Base-by-base conservation (phyloP, 1,140 invertebrate species). In the Pseudomyrmex sp. region DNA sequence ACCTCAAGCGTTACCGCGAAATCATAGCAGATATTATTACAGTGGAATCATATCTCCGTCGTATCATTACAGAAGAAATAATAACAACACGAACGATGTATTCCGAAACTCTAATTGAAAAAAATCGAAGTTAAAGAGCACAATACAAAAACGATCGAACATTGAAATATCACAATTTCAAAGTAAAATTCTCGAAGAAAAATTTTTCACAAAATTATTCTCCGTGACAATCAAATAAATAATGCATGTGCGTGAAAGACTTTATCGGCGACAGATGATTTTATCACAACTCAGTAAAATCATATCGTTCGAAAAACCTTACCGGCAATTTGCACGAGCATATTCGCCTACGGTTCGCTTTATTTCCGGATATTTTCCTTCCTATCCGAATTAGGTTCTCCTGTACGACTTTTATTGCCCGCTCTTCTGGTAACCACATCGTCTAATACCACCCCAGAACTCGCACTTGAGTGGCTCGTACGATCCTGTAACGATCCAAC, bases 331-430 rank as follows among this genome's bases (percentile, higher is more conserved):
- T 48, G 23, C 79, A 15, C 56, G 73, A 15, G 18, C n/a, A 52
- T 87, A 87, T 84, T 7, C 58, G 35, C 10, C 12, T 26, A 63
- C 76, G 70, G 59, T 82, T 35, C 70, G 70, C 86, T 88, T 87
- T 85, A 88, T 88, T 85, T 88, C 76, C 76, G 59, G 72, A 44
- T 68, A 54, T 82, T 50, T 65, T 10, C 48, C 61, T 23, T 68
- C 75, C 59, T 54, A 48, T 12, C n/a, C 66, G 72, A 88, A 88
- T 88, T 88, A 88, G 83, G 70, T 88, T 85, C 72, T 35, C 48
- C 61, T 65, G 70, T 87, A 85, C 70, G 83, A 88, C 83, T 87
- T 88, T 88, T 88, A 88, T 88, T 72, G 87, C 84, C 52, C 76
- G 75, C 70, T 88, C 65, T 56, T 74, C 66, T 26, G 61, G 72